These are phyloP conservation scores for Phyllostomus discolor DNA, from an alignment of 2,113 vertebrate species.

Conservation along the genomic window DNA sequence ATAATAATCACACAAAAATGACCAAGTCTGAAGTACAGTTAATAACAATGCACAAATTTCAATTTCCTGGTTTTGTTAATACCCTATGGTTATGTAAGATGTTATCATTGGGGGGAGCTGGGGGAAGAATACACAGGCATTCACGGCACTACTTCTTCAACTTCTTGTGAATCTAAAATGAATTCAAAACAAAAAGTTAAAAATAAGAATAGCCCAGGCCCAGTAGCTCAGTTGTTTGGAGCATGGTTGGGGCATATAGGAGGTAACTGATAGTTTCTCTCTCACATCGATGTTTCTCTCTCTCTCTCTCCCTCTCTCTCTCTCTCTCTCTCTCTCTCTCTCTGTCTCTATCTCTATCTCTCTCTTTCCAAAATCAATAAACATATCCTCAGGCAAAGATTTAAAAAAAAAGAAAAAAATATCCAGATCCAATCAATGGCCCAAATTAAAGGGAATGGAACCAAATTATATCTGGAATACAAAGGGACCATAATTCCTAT, in stretches of 20 bases:
- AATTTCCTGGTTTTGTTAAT: neutral
- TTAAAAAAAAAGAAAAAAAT: neutral
- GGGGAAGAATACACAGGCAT: neutral
- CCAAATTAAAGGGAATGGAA: neutral
- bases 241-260: too few species aligned
- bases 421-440: neutral
- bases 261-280: too few species aligned
- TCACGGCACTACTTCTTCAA: neutral
- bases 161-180: neutral
- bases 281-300: too few species aligned
- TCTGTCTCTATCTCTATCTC: too few species aligned
- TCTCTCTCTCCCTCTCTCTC: too few species aligned
- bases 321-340: too few species aligned
- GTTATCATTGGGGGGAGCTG: neutral
- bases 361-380: too few species aligned
- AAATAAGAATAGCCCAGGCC: neutral
- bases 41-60: neutral
- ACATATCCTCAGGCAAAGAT: too few species aligned
- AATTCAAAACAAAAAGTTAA: neutral
- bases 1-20: neutral
- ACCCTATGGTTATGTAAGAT: neutral
- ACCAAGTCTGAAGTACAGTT: neutral
- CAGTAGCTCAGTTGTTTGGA: too few species aligned
- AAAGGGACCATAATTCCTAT: neutral
- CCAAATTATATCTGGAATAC: neutral